Evolutionary conservation across 1,140 invertebrate genomes (phyloP).

Genomic region (Drosophila nigromelanica): DNA sequence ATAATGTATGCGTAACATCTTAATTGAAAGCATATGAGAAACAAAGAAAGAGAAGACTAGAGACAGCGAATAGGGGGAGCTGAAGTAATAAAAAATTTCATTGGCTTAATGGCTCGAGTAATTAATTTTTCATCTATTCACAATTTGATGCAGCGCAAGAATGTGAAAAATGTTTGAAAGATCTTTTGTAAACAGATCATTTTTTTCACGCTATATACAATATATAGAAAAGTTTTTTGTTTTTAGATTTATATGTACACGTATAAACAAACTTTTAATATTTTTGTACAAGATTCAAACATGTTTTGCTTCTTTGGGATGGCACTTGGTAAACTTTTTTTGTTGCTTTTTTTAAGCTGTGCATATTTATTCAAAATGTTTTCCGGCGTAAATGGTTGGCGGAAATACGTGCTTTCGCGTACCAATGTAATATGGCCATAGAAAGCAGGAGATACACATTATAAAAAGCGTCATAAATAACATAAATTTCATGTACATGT

Average conservation of each 20-base stretch:
- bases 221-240: background rate
- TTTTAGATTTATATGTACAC: background rate
- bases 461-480: background rate
- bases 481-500: background rate
- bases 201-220: background rate
- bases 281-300: constrained; percentile 27
- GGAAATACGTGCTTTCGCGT: constrained; percentile 10
- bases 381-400: constrained; percentile 9
- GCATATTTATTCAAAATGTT: constrained; percentile 28
- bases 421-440: background rate
- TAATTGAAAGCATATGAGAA: constrained; percentile 12
- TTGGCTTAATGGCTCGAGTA: constrained; percentile 27
- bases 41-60: background rate
- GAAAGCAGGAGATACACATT: background rate
- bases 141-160: constrained; percentile 32
- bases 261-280: constrained; percentile 25
- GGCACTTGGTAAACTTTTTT: background rate
- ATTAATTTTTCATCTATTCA: constrained; percentile 27
- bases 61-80: background rate
- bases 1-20: background rate
- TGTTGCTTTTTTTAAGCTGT: constrained; percentile 11
- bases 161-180: constrained; percentile 19
- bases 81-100: constrained; percentile 31
- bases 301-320: constrained; percentile 1
- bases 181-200: constrained; percentile 15